These are phyloP conservation scores for Heteronetta atricapilla DNA, from an alignment of 2,113 vertebrate genomes.

Conservation along the genomic window DNA sequence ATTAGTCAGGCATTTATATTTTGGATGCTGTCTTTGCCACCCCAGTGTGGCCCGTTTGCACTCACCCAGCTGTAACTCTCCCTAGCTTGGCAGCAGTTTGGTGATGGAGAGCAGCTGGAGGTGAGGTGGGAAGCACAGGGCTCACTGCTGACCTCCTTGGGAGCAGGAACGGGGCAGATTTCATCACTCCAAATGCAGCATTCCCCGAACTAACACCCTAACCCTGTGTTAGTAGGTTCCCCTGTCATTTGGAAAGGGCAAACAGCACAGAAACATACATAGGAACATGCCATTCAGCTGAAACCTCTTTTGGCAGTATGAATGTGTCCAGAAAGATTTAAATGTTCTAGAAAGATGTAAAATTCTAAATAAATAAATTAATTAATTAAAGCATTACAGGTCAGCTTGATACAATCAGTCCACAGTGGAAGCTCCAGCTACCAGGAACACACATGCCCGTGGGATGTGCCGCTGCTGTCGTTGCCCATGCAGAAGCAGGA, in stretches of 20 bases:
- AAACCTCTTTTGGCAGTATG: not conserved
- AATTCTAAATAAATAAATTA: not conserved
- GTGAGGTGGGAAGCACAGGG: not conserved
- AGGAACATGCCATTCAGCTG: not conserved
- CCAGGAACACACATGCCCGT: not conserved
- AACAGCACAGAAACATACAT: not conserved
- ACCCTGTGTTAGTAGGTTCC: not conserved
- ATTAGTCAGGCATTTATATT: not conserved
- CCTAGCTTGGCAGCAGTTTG: too few relatives aligned
- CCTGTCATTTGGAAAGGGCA: not conserved
- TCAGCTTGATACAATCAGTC: not conserved
- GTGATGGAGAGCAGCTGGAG: not conserved
- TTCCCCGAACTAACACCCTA: not conserved
- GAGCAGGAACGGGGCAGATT: not conserved
- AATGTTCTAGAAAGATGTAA: not conserved
- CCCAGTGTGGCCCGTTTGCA: not conserved
- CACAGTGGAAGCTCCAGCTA: not conserved
- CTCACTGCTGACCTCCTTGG: not conserved
- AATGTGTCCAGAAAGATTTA: not conserved
- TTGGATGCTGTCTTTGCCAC: not conserved
- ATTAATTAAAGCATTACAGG: not conserved
- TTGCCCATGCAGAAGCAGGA: fast-evolving
- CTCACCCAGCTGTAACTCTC: not conserved
- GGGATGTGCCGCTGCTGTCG: not conserved
- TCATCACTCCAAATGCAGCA: not conserved